A percentile compares a stretch with the other conserved stretches of the same genome.
phyloP scores from a whole-genome alignment of 2,888 invertebrate genomes.

The Dromius quadrimaculatus region DNA sequence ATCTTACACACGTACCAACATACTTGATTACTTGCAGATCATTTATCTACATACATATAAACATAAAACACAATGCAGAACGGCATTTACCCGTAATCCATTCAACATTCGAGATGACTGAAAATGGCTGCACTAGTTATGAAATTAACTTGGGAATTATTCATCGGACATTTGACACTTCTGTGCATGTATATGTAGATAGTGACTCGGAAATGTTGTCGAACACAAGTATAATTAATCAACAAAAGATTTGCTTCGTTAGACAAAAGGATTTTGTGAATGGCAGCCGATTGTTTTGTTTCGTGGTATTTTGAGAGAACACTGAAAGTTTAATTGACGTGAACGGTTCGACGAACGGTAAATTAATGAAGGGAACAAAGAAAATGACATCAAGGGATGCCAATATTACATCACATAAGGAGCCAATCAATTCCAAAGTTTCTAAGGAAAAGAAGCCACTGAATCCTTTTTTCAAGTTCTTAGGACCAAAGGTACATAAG shows the following conservation, averaged over 20 bases:
- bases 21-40: no score
- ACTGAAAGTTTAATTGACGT: constrained; percentile 23
- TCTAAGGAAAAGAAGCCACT: no score
- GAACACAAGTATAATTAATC: constrained; percentile 36
- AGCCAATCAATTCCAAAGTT: no score
- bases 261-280: constrained; percentile 34
- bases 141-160: constrained; percentile 20
- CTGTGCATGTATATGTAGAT: neutral
- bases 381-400: constrained; percentile 15
- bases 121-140: constrained; percentile 9
- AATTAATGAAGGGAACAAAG: constrained; percentile 16
- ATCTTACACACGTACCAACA: constrained; percentile 7
- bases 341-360: constrained; percentile 20
- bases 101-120: constrained; percentile 10
- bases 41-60: no score
- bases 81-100: neutral
- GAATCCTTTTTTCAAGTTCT: no score
- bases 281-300: constrained; percentile 21
- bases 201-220: constrained; percentile 4
- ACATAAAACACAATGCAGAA: neutral
- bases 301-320: constrained; percentile 25
- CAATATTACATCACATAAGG: no score
- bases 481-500: no score
- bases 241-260: constrained; percentile 11
- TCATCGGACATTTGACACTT: constrained; percentile 23